phyloP scores from a whole-genome alignment of 2,797 vertebrate genomes.

The Tangara arthus region DNA sequence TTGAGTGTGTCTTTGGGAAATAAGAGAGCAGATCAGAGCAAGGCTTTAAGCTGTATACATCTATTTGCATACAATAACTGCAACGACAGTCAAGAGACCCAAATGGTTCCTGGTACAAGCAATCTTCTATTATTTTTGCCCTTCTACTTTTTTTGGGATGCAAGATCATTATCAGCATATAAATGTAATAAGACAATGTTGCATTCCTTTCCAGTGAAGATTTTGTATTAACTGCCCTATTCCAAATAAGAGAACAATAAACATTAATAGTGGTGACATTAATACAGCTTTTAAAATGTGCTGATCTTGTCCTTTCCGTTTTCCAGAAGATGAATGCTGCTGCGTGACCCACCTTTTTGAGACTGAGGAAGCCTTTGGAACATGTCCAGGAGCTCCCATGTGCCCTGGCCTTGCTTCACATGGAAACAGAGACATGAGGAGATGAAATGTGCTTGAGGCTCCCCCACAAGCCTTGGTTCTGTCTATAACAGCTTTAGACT shows the following conservation, averaged over 20 bases:
- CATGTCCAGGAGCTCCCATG: neutral
- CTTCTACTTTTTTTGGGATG: neutral
- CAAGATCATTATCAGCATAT: neutral
- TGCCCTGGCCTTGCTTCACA: neutral
- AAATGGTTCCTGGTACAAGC: neutral
- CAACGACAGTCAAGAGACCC: neutral
- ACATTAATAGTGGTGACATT: neutral
- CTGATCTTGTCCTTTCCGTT: neutral
- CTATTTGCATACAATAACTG: neutral
- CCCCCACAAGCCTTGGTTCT: neutral
- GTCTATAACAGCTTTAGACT: neutral
- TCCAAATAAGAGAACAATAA: neutral
- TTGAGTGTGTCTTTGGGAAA: conserved; percentile 32
- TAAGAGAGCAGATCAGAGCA: neutral
- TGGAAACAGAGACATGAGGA: neutral
- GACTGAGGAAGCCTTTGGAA: neutral
- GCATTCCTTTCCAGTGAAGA: neutral
- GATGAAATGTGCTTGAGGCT: neutral
- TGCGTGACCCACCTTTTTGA: neutral
- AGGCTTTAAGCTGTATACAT: neutral
- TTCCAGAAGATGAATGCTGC: neutral
- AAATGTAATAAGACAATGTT: neutral
- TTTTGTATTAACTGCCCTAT: neutral
- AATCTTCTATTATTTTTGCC: neutral
- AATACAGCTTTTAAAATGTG: neutral